Base-by-base conservation (phyloP, 2,888 invertebrate genomes). In the Ctenicera cuprea region DNA sequence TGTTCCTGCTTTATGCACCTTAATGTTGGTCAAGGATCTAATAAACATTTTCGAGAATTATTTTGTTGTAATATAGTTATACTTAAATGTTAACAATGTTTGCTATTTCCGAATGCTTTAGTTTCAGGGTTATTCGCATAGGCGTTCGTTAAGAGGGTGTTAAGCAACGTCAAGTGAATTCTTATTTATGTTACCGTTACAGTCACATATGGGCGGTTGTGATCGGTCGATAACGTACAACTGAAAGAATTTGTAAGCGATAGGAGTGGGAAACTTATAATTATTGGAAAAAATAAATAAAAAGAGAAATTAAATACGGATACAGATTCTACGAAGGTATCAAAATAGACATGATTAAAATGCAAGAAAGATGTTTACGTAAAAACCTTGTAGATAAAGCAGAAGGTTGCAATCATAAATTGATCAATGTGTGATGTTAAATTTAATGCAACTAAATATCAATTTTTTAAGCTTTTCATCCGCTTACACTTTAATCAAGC, bases 1-100 rank as follows among this genome's bases (percentile, higher is more conserved):
- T 81, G 80, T 82, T 80, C 80, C 80, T 79, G 77, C 70, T 76
- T 74, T 75, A 76, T 78, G 78, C 79, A 78, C 76, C 70, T 75
- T 52, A 77, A 77, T 79, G 74, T 76, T 78, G 77, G 79, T 80
- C 81, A 81, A 80, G 80, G 81, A 77, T 77, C 65, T 72, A 64
- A 73, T 73, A 74, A 71, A 74, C 45, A 54, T 74, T 74, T 73
- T 68, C 33, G 54, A 72, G 50, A 57, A 65, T 30, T 38, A 64
- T 65, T 57, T 64, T 71, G 64, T 48, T 71, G 38, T 52, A 69
- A 18, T 54, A 52, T 50, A 45, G 48, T 38, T 62, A 37, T 50
- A 54, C 48, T 54, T 57, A 59, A 59, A 59, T 59, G 59, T 48
- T 62, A 62, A 50, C 61, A 61, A 59, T 50, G 61, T 41, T 69